Conservation (phyloP, 2,113 vertebrate species). For the Solea senegalensis region DNA sequence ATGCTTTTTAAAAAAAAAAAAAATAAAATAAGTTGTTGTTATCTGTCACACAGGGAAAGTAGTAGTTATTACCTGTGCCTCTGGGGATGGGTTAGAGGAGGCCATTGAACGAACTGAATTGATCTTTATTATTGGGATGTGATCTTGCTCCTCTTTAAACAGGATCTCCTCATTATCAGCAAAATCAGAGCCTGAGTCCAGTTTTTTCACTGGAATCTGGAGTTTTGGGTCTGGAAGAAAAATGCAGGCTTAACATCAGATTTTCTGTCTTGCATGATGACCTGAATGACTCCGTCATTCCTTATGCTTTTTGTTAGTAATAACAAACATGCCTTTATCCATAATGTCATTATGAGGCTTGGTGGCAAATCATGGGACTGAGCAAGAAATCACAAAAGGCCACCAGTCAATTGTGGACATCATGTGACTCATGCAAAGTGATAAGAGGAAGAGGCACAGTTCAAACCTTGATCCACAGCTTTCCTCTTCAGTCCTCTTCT, state of each 20-base stretch:
- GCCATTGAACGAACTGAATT: slow-evolving; percentile 79
- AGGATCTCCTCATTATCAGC: slow-evolving; percentile 32
- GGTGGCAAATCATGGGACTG: slow-evolving; percentile 65
- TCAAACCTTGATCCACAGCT: slow-evolving; percentile 77
- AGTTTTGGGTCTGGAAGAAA: slow-evolving; percentile 45
- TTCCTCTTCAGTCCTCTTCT: slow-evolving; percentile 76
- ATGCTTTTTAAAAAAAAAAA: no score
- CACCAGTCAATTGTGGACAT: slow-evolving; percentile 24
- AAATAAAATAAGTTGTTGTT: neutral
- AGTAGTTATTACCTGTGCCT: slow-evolving; percentile 58
- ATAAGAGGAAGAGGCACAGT: slow-evolving; percentile 25
- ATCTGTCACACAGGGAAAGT: neutral
- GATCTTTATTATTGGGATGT: slow-evolving; percentile 80
- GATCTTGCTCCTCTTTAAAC: slow-evolving; percentile 79
- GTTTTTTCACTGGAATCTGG: slow-evolving; percentile 42
- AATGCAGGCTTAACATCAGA: neutral
- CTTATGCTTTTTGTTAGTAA: slow-evolving; percentile 15
- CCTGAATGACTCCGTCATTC: neutral
- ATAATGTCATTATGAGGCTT: slow-evolving; percentile 50
- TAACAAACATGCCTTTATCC: slow-evolving; percentile 13
- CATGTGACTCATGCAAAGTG: slow-evolving; percentile 48
- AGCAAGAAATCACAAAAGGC: slow-evolving; percentile 22
- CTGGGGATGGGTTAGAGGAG: slow-evolving; percentile 21
- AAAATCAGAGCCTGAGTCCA: slow-evolving; percentile 8
- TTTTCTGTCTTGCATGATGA: neutral